These are phyloP conservation scores for Trissolcus japonicus DNA, from an alignment of 2,888 invertebrate species.

Conservation along the genomic window DNA sequence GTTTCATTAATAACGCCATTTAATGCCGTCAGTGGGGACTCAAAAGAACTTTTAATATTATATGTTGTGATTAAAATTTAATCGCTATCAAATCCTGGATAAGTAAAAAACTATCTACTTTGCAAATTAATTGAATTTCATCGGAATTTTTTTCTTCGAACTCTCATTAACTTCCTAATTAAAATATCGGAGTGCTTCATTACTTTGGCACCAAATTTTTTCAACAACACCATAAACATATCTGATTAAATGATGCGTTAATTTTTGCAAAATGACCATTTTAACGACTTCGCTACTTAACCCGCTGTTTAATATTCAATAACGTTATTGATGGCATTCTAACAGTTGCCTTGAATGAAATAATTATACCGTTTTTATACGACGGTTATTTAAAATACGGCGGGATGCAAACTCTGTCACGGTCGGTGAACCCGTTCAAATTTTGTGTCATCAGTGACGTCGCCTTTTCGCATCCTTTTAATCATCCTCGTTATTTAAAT, in stretches of 20 bases:
- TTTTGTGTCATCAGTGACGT: neutral
- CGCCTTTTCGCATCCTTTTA: neutral
- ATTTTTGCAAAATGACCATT: constrained; percentile 3
- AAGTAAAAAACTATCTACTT: no score
- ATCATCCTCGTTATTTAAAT: neutral
- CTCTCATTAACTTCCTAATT: neutral
- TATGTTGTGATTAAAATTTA: no score
- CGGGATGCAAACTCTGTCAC: constrained; percentile 19
- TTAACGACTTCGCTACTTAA: constrained; percentile 12
- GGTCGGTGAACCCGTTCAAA: constrained; percentile 1
- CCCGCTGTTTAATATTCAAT: constrained; percentile 22
- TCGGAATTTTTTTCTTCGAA: no score
- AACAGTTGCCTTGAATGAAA: constrained; percentile 23
- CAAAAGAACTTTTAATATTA: constrained; percentile 50
- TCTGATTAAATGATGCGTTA: constrained; percentile 7
- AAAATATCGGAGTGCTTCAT: neutral
- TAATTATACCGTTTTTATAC: constrained; percentile 22
- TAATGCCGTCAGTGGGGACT: constrained; percentile 64
- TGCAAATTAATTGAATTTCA: no score
- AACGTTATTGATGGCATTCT: constrained; percentile 17
- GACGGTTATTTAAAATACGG: constrained; percentile 13
- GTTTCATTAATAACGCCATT: constrained; percentile 52
- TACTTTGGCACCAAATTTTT: neutral
- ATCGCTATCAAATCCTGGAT: no score
- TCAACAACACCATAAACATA: constrained; percentile 10